A percentile compares a stretch with the other conserved stretches of the same genome.
These are phyloP conservation scores for Catharus bicknelli DNA, from an alignment of 2,113 vertebrate genomes.

Conservation along the genomic window DNA sequence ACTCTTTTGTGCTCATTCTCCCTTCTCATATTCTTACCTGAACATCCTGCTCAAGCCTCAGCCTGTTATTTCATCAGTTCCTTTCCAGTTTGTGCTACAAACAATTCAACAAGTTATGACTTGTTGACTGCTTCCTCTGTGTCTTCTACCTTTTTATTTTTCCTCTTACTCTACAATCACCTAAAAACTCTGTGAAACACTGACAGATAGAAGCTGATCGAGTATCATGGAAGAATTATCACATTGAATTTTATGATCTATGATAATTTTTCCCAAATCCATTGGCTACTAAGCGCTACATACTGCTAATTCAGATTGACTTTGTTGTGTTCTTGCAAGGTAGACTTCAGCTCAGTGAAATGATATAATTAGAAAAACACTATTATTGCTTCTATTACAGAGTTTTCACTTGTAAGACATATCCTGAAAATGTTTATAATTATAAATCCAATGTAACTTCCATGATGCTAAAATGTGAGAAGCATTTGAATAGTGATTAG, in stretches of 20 bases:
- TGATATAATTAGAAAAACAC: neutral
- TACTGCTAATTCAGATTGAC: neutral
- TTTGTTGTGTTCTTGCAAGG: neutral
- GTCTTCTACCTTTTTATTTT: neutral
- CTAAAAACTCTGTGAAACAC: neutral
- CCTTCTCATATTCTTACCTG: neutral
- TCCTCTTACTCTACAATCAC: neutral
- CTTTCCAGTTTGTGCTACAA: neutral
- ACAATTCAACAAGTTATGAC: neutral
- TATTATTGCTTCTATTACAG: neutral
- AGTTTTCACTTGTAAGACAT: neutral
- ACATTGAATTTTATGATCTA: accelerated
- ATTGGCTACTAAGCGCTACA: neutral
- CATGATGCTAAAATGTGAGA: neutral
- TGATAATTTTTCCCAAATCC: neutral
- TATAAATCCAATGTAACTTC: neutral
- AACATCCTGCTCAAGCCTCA: neutral
- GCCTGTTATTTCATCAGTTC: neutral
- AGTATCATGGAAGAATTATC: neutral
- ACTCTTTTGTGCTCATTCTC: neutral
- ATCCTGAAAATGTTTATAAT: neutral
- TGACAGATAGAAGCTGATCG: neutral
- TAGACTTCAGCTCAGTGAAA: neutral
- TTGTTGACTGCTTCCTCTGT: accelerated
- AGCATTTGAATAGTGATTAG: neutral